Percentiles rank a stretch among this genome's conserved stretches.
Evolutionary conservation across 2,797 vertebrate genomes (phyloP).

Genomic region (Myioborus melanocephalus): DNA sequence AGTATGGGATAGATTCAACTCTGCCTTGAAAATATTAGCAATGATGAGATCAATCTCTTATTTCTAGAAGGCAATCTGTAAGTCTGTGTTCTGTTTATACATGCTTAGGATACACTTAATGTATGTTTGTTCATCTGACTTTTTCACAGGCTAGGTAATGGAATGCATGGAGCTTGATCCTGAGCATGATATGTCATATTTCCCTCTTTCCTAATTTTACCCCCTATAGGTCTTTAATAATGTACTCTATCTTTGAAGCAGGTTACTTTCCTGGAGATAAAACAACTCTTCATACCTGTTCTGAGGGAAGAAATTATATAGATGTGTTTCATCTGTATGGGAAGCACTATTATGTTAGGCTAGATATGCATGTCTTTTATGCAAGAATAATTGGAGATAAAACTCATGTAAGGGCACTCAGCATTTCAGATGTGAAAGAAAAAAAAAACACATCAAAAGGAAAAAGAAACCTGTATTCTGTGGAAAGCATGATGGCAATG

Average conservation of each 20-base stretch:
- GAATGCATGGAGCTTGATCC: neutral
- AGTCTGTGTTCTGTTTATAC: neutral
- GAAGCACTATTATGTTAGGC: neutral
- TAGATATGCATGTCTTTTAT: conserved; percentile 3
- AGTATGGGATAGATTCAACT: neutral
- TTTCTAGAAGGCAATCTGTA: neutral
- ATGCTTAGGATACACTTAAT: neutral
- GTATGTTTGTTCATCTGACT: neutral
- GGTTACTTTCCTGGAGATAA: neutral
- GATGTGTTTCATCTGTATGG: neutral
- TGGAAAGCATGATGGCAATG: neutral
- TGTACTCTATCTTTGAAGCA: neutral
- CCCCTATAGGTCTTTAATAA: neutral
- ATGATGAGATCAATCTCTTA: neutral
- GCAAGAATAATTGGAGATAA: neutral
- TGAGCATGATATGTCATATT: neutral
- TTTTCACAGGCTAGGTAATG: neutral
- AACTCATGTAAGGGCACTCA: neutral
- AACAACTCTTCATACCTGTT: neutral
- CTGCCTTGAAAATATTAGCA: neutral
- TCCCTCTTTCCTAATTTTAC: neutral
- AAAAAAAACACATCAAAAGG: neutral
- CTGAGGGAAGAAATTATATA: conserved; percentile 1
- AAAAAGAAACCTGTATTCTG: neutral
- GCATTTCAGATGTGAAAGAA: neutral